Conservation (phyloP, 2,888 invertebrate genomes). For the Euzophera pinguis region DNA sequence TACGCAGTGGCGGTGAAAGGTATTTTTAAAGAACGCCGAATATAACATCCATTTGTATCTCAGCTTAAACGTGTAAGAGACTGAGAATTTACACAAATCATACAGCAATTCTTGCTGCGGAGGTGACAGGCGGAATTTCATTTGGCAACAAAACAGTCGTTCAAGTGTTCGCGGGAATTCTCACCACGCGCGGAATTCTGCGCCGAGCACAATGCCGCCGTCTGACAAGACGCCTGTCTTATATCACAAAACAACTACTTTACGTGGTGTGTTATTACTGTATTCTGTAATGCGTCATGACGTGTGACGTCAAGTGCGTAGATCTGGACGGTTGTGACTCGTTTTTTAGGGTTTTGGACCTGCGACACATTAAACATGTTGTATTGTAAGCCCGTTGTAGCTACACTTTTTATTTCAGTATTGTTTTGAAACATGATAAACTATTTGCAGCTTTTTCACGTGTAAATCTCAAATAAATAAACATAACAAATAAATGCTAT, state of each 20-base stretch:
- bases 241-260: neutral
- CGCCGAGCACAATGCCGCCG: neutral
- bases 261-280: neutral
- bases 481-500: too few relatives aligned
- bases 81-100: conserved; percentile 1
- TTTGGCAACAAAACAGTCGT: conserved; percentile 3
- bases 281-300: neutral
- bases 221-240: neutral
- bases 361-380: too few relatives aligned
- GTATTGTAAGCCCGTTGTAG: too few relatives aligned
- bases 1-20: too few relatives aligned
- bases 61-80: neutral
- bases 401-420: too few relatives aligned
- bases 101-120: neutral
- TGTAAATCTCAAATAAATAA: too few relatives aligned
- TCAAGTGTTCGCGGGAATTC: neutral
- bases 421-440: too few relatives aligned
- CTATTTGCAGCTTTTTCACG: too few relatives aligned
- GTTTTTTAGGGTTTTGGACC: too few relatives aligned
- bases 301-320: neutral
- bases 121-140: conserved; percentile 7
- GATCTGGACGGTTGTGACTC: neutral
- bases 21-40: neutral
- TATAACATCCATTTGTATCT: neutral
- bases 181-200: neutral